Evolutionary conservation across 2,113 vertebrate genomes (phyloP), one percentile per base, ranked within the genome.

Genomic region (Motacilla tschutschensis): DNA sequence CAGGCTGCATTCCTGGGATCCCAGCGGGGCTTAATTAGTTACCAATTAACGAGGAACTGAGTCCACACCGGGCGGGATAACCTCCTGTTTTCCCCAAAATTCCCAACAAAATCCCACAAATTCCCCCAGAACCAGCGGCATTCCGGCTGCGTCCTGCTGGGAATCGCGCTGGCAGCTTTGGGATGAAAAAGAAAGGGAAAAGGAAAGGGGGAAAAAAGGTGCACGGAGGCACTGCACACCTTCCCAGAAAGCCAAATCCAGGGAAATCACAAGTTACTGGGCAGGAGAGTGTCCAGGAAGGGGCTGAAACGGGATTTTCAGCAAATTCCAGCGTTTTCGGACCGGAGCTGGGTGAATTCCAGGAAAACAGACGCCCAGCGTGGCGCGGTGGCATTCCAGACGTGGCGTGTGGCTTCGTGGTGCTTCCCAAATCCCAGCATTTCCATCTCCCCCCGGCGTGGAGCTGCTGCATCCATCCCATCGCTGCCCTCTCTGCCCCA

Each of bases 201-300:
- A 67, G 1, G 4, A 28, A 40, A 17, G 33, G 6, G 7, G 29
- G 6, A 17, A 6, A 6, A 24, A 20, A 20, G 3, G 29, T 2
- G 6, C 17, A 31, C 0, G 1, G 24, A 29, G 16, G 20, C 0
- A 3, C 26, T 29, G 33, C 29, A 8, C 1, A 1, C 25, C 38
- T 14, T 51, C 78, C 38, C 22, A 25, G 13, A 26, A 53, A 38
- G 2, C 17, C 26, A 43, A 22, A n/a, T 6, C 22, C 31, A 19
- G 12, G 29, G 41, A 50, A 58, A 67, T 24, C 24, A 6, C 24
- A 33, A 3, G 24, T 18, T 6, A 11, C 29, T 7, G 35, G 19
- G 41, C 28, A 57, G 51, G 14, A 31, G 17, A 19, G 22, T 0
- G 3, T 17, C 28, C 33, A 6, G 17, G 41, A 13, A 46, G 41